Evolutionary conservation across 1,140 invertebrate species (phyloP), one percentile per base, ranked within the genome.

Genomic region (Drosophila pandora): DNA sequence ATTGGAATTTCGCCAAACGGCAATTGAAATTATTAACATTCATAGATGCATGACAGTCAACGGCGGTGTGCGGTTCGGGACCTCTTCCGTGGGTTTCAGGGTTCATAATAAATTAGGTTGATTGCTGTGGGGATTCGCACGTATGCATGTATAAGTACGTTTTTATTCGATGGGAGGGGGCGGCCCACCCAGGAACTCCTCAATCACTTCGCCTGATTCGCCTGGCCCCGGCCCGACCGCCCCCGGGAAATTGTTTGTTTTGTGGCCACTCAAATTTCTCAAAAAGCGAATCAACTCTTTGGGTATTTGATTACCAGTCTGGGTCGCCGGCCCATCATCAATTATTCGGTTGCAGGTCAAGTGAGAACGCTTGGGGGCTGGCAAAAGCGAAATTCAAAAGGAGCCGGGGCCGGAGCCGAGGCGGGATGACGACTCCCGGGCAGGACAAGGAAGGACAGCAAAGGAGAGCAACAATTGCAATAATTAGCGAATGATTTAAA

Each of bases 401-500:
- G 41, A 21, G 41, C 43, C 13, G 17, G 1, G 25, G 2, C 34
- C 12, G 34, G 34, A 37, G 17, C 17, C 17, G 17, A 39, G 37
- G 41, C 21, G 41, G 41, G 57, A 47, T 47, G 54, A 48, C 49
- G 55, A 32, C 30, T 32, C 30, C 3, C 2, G 30, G 30, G 2
- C 34, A 37, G 34, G 34, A 37, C 34, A 37, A 37, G 34, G 32
- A 43, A 56, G 67, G 53, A 21, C 34, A 8, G n/a, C 60, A 8
- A 41, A 55, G 67, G 67, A 45, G 61, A 68, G 67, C 83, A 79
- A 83, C 83, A 88, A 88, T 88, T 83, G 83, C 83, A 88, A 88
- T 88, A 88, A 88, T 88, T 88, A 88, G 83, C 83, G 83, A 58
- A 88, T 88, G 83, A 88, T 88, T 88, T 88, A 88, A 88, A 88